A percentile compares a stretch with the other conserved stretches of the same genome.
These are phyloP conservation scores for Druceiella hillmani DNA, from an alignment of 2,888 invertebrate species.

Conservation along the genomic window DNA sequence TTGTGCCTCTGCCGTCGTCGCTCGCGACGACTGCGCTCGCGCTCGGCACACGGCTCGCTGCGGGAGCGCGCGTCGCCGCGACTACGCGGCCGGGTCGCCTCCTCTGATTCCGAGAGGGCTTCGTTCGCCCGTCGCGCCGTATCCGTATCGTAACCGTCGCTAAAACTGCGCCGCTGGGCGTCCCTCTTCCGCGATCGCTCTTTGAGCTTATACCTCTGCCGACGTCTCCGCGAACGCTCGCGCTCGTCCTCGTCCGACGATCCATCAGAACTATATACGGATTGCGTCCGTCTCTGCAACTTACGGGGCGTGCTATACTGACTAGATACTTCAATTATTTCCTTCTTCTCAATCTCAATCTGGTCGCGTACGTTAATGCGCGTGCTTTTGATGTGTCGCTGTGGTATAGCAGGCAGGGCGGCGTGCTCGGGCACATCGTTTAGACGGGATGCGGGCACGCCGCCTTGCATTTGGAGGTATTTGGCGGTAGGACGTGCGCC, in stretches of 20 bases:
- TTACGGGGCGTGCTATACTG: conserved; percentile 35
- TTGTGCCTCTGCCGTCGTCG: conserved; percentile 32
- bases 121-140: conserved; percentile 32
- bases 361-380: conserved; percentile 48
- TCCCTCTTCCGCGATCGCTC: conserved; percentile 37
- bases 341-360: conserved; percentile 48
- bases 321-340: conserved; percentile 46
- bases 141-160: conserved; percentile 48
- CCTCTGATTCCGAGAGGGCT: conserved; percentile 11
- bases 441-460: conserved; percentile 71
- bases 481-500: conserved; percentile 89
- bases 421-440: conserved; percentile 44
- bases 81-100: no score
- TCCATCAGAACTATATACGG: conserved; percentile 37
- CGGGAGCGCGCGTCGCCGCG: no score
- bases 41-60: conserved; percentile 41
- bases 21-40: conserved; percentile 31
- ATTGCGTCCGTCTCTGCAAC: conserved; percentile 30
- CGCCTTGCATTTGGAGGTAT: conserved; percentile 86
- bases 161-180: no score
- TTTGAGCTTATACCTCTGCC: conserved; percentile 36
- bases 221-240: conserved; percentile 30
- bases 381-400: conserved; percentile 46
- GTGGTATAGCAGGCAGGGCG: conserved; percentile 40
- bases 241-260: conserved; percentile 46